These are phyloP conservation scores for Panorpa germanica DNA, from an alignment of 2,888 invertebrate species.

Conservation along the genomic window DNA sequence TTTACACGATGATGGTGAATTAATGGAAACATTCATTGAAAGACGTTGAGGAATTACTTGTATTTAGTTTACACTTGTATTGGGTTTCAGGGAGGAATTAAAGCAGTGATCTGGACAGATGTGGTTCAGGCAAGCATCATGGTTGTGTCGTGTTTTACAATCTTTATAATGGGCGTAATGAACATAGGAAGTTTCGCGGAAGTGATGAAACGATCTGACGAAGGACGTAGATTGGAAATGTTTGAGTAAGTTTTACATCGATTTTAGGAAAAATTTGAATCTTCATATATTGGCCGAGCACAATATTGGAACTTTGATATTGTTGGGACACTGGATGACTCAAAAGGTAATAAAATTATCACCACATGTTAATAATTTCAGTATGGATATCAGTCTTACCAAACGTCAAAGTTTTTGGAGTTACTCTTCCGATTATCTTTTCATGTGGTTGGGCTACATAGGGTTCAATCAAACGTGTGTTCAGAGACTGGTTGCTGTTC, in stretches of 20 bases:
- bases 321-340: no score
- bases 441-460: slow-evolving; percentile 40
- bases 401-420: slow-evolving; percentile 45
- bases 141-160: slow-evolving; percentile 21
- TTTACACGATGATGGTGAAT: slow-evolving; percentile 37
- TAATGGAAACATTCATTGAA: slow-evolving; percentile 8
- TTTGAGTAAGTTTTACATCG: slow-evolving; percentile 21
- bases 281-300: no score
- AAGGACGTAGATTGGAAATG: slow-evolving; percentile 22
- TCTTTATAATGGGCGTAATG: slow-evolving; percentile 21
- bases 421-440: slow-evolving; percentile 32
- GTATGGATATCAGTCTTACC: slow-evolving; percentile 36
- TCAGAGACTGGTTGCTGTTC: slow-evolving; percentile 44
- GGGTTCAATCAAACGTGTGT: slow-evolving; percentile 55
- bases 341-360: no score
- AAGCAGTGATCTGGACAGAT: slow-evolving; percentile 33
- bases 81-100: slow-evolving; percentile 26
- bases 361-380: no score
- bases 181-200: slow-evolving; percentile 23
- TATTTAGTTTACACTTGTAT: background rate
- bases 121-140: slow-evolving; percentile 25
- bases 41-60: no score
- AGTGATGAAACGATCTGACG: slow-evolving; percentile 20
- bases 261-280: slow-evolving; percentile 1
- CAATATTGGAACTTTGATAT: no score